Evolutionary conservation across 2,797 vertebrate species (phyloP).

Genomic region (Semaprochilodus insignis): DNA sequence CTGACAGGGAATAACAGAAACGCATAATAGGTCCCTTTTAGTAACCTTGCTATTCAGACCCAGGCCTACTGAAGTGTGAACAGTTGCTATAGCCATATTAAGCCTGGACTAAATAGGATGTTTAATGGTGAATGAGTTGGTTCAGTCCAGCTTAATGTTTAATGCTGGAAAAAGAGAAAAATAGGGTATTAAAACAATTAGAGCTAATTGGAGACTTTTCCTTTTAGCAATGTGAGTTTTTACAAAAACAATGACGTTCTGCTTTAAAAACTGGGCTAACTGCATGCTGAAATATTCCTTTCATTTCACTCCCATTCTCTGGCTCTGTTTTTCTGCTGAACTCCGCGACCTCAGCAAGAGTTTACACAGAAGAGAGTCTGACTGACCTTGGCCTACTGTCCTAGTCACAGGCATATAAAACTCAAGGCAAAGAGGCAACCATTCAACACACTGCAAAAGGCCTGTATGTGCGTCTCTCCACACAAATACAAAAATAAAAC

Average conservation of each 20-base stretch:
- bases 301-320: neutral
- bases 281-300: neutral
- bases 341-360: neutral
- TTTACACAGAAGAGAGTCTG: slow-evolving; percentile 4
- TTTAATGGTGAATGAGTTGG: too few relatives aligned
- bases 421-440: neutral
- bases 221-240: neutral
- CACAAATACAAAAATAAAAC: neutral
- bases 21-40: too few relatives aligned
- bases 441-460: neutral
- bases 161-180: neutral
- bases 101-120: neutral
- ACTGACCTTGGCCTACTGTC: neutral
- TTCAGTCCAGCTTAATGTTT: too few relatives aligned
- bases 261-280: neutral
- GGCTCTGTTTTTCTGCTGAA: neutral
- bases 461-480: neutral
- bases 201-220: too few relatives aligned
- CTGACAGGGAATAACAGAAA: too few relatives aligned
- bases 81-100: neutral
- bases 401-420: neutral
- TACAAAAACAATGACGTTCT: too few relatives aligned
- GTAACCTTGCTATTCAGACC: neutral
- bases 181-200: neutral
- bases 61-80: too few relatives aligned